These are phyloP conservation scores for Caenorhabditis doughertyi DNA, from an alignment of 2,888 invertebrate genomes.

Conservation along the genomic window DNA sequence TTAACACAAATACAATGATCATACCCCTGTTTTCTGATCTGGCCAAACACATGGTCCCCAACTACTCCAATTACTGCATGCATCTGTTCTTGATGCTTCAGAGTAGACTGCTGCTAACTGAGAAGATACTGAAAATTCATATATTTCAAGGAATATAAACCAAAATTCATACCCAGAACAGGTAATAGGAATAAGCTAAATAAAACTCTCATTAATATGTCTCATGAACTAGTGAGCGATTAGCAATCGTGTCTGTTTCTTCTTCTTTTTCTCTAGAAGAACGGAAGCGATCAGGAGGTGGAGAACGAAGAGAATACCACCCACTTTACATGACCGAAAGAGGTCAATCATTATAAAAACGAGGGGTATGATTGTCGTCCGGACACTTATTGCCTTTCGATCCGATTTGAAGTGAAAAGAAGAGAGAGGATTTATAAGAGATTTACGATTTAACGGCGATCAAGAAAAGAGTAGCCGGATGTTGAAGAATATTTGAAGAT, in stretches of 20 bases:
- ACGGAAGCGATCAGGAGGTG: conserved; percentile 42
- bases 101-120: conserved; percentile 82
- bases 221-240: conserved; percentile 34
- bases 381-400: conserved; percentile 51
- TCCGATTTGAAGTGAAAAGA: conserved; percentile 32
- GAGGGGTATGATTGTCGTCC: conserved; percentile 40
- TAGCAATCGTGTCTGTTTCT: conserved; percentile 3
- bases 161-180: not conserved
- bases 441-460: conserved; percentile 27
- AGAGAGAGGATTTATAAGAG: conserved; percentile 20
- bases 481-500: conserved; percentile 2
- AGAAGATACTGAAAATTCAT: conserved; percentile 15
- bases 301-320: conserved; percentile 36
- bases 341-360: conserved; percentile 59
- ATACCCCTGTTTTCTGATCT: conserved; percentile 68
- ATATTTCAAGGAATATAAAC: not conserved
- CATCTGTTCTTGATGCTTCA: conserved; percentile 73
- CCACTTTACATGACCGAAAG: conserved; percentile 59
- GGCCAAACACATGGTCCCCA: conserved; percentile 82
- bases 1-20: no score
- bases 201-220: conserved; percentile 34
- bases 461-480: conserved; percentile 36
- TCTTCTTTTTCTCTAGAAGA: conserved; percentile 43
- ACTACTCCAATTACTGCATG: conserved; percentile 80
- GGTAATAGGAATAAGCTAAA: conserved; percentile 9